A percentile compares a stretch with the other conserved stretches of the same genome.
Evolutionary conservation across 2,888 invertebrate species (phyloP).

Genomic region (Euzophera pinguis): DNA sequence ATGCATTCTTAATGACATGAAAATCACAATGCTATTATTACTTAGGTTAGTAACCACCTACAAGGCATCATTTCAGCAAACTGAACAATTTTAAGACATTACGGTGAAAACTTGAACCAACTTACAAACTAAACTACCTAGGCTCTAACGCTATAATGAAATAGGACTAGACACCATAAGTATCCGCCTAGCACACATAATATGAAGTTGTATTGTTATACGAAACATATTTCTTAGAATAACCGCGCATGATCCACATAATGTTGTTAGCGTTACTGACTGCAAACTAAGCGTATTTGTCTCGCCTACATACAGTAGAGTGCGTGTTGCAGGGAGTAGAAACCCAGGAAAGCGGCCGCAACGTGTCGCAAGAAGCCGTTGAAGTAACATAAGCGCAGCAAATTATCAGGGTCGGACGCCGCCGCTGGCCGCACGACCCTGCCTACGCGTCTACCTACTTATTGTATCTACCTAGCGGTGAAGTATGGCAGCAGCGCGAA

Average conservation of each 20-base stretch:
- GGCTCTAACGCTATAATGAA: too few relatives aligned
- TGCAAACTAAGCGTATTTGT: constrained; percentile 8
- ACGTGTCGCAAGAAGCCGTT: constrained; percentile 76
- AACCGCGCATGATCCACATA: not conserved
- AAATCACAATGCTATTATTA: too few relatives aligned
- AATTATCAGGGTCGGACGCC: constrained; percentile 75
- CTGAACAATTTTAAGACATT: too few relatives aligned
- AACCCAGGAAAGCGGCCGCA: constrained; percentile 61
- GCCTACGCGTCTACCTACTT: constrained; percentile 61
- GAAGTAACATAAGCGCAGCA: constrained; percentile 77
- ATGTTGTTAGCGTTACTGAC: not conserved
- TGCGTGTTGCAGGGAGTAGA: constrained; percentile 50
- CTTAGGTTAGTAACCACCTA: too few relatives aligned
- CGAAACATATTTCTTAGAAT: not conserved
- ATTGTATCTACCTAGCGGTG: constrained; percentile 31
- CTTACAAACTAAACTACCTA: too few relatives aligned
- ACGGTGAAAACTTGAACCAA: too few relatives aligned
- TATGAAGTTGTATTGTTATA: not conserved
- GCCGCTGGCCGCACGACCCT: constrained; percentile 52
- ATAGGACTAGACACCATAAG: too few relatives aligned
- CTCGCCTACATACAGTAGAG: constrained; percentile 23
- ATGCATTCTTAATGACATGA: too few relatives aligned
- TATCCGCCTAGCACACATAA: too few relatives aligned
- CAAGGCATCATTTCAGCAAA: too few relatives aligned
- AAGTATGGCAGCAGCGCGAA: constrained; percentile 42